These are phyloP conservation scores for Drosophila navojoa DNA, from an alignment of 1,140 invertebrate genomes.

Conservation along the genomic window DNA sequence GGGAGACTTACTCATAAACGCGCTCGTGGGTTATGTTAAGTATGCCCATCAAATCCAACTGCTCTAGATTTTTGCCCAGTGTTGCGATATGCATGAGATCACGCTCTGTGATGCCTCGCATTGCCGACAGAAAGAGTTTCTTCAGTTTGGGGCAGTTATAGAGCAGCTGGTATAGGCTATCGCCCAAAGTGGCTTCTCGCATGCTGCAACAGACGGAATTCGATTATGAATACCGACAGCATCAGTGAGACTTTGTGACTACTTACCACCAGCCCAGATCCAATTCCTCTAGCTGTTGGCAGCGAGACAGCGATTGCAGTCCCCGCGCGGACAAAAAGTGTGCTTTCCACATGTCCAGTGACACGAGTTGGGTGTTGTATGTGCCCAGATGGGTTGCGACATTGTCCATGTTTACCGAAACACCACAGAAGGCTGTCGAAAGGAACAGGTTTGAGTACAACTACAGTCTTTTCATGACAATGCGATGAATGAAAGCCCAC, in stretches of 20 bases:
- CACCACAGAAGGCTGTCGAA: constrained; percentile 84
- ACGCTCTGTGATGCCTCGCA: constrained; percentile 90
- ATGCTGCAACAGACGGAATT: constrained; percentile 72
- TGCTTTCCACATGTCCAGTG: constrained; percentile 94
- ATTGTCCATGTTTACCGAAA: constrained; percentile 88
- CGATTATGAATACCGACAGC: no score
- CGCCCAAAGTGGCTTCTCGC: constrained; percentile 85
- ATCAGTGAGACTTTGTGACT: no score
- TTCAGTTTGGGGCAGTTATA: constrained; percentile 87
- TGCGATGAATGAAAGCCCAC: constrained; percentile 69
- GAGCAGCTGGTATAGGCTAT: constrained; percentile 85
- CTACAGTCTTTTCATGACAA: not conserved
- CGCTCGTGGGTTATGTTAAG: constrained; percentile 89
- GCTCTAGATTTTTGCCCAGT: constrained; percentile 88
- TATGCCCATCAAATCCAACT: constrained; percentile 93
- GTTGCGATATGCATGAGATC: constrained; percentile 89
- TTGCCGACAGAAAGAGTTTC: constrained; percentile 90
- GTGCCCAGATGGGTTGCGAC: constrained; percentile 87
- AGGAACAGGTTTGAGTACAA: not conserved
- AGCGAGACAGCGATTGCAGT: constrained; percentile 88
- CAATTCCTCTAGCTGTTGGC: constrained; percentile 90
- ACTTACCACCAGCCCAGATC: constrained; percentile 96
- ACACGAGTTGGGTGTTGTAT: constrained; percentile 88
- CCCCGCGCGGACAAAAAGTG: constrained; percentile 89
- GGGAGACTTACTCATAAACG: constrained; percentile 85